phyloP scores from a whole-genome alignment of 2,888 invertebrate species.

The Norana najaformis region DNA sequence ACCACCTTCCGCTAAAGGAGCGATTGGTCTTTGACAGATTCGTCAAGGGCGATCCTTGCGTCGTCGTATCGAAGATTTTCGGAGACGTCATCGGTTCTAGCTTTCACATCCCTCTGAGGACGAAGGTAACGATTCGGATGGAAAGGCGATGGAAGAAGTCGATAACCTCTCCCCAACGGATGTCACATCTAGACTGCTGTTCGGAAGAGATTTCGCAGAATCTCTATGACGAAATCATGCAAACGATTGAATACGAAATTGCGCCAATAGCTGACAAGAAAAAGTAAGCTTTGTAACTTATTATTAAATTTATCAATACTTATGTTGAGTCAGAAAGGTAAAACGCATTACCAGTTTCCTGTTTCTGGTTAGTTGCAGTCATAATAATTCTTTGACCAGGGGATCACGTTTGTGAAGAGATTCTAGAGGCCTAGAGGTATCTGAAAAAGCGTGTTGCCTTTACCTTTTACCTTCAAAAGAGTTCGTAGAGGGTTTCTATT shows the following conservation, averaged over 20 bases:
- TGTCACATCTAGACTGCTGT: neutral
- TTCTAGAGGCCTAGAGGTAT: too few species aligned
- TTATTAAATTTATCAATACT: too few species aligned
- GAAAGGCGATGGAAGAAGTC: slow-evolving; percentile 18
- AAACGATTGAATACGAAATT: neutral
- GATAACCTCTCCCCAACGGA: neutral
- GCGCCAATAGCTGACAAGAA: neutral
- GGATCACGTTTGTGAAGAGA: too few species aligned
- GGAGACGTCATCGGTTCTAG: neutral
- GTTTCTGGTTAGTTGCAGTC: too few species aligned
- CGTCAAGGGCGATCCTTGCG: neutral
- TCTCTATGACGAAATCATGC: neutral
- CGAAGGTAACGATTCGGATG: slow-evolving; percentile 9
- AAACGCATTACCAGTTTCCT: too few species aligned
- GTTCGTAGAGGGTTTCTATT: too few species aligned
- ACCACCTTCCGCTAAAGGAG: neutral
- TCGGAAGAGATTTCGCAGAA: neutral
- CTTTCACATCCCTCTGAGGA: neutral
- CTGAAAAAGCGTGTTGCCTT: too few species aligned
- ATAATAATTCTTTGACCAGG: too few species aligned
- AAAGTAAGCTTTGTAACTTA: neutral
- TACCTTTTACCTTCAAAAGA: too few species aligned
- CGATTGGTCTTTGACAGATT: neutral
- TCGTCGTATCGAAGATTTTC: neutral
- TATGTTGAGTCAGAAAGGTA: too few species aligned